These are phyloP conservation scores for Amphiduros pacificus DNA, from an alignment of 2,888 invertebrate species.

Conservation along the genomic window DNA sequence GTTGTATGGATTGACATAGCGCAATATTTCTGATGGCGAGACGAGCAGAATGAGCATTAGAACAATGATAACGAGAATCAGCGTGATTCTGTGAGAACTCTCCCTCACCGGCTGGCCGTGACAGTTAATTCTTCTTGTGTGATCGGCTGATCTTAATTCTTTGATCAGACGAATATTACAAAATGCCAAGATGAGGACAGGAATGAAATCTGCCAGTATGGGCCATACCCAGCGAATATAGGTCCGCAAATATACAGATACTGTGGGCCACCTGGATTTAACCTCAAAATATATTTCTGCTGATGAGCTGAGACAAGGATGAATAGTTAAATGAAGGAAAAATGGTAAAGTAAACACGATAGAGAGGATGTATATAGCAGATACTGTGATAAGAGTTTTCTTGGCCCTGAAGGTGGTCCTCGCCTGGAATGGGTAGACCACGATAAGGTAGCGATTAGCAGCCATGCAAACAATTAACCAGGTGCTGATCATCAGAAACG, in stretches of 20 bases:
- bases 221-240: slow-evolving; percentile 40
- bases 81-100: slow-evolving; percentile 43
- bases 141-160: slow-evolving; percentile 45
- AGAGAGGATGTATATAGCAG: slow-evolving; percentile 69
- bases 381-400: slow-evolving; percentile 66
- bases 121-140: slow-evolving; percentile 37
- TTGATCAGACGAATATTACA: slow-evolving; percentile 48
- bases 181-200: slow-evolving; percentile 43
- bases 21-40: slow-evolving; percentile 46
- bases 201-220: slow-evolving; percentile 47
- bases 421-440: slow-evolving; percentile 71
- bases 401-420: slow-evolving; percentile 65
- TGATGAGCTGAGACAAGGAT: neutral
- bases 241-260: slow-evolving; percentile 3
- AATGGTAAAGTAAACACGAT: slow-evolving; percentile 70
- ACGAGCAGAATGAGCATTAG: slow-evolving; percentile 51
- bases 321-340: slow-evolving; percentile 16
- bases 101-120: slow-evolving; percentile 35
- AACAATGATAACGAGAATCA: slow-evolving; percentile 51
- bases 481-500: slow-evolving; percentile 69
- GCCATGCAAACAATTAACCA: slow-evolving; percentile 76
- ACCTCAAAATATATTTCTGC: slow-evolving; percentile 3
- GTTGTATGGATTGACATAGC: slow-evolving; percentile 24
- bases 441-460: slow-evolving; percentile 74
- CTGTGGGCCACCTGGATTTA: neutral